Percentiles rank a stretch among this genome's conserved stretches.
phyloP scores from a whole-genome alignment of 2,797 vertebrate genomes.

The Etheostoma perlongum region DNA sequence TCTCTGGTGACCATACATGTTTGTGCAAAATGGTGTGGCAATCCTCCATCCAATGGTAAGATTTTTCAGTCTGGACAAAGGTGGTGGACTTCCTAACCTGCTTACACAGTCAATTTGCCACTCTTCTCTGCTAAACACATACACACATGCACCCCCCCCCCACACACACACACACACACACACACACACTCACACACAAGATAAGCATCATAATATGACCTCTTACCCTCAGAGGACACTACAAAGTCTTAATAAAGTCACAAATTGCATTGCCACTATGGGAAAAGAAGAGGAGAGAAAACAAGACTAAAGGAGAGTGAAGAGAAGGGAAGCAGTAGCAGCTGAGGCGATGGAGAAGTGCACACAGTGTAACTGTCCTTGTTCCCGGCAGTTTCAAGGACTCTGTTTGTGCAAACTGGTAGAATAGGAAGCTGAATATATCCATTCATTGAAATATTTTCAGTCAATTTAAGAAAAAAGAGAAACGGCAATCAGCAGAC shows the following conservation, averaged over 20 bases:
- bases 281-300: constrained; percentile 4
- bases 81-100: neutral
- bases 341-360: constrained; percentile 8
- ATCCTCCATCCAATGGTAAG: neutral
- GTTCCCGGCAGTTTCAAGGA: constrained; percentile 8
- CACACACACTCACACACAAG: constrained; percentile 23
- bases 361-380: neutral
- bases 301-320: neutral
- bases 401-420: constrained; percentile 33
- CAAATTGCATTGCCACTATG: constrained; percentile 30
- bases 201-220: constrained; percentile 30
- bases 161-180: neutral
- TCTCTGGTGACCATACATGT: neutral
- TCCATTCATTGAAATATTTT: neutral
- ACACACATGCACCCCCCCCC: too few species aligned
- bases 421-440: neutral
- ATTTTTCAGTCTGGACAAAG: neutral
- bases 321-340: constrained; percentile 6
- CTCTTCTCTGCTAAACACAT: neutral
- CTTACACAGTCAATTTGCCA: neutral
- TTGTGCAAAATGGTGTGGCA: neutral
- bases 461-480: constrained; percentile 14
- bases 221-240: constrained; percentile 36
- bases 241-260: constrained; percentile 55
- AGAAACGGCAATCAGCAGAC: constrained; percentile 18